Percentiles rank a stretch among this genome's conserved stretches.
phyloP scores from a whole-genome alignment of 2,797 vertebrate genomes.

The Sylvia borin region DNA sequence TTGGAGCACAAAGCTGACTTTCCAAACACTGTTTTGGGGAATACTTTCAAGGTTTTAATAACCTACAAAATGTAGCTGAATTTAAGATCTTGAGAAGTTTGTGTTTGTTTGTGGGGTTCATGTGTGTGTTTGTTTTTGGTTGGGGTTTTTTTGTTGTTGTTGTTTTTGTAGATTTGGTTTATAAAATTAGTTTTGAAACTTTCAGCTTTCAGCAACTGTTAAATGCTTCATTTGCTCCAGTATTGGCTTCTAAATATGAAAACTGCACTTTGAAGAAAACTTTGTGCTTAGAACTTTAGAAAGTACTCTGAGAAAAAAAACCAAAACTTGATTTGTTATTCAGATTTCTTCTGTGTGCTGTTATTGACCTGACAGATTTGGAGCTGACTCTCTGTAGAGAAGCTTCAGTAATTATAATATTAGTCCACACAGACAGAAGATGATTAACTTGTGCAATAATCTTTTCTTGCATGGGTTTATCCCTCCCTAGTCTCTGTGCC shows the following conservation, averaged over 20 bases:
- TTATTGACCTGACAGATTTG: background rate
- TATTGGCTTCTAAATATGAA: background rate
- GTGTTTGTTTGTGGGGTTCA: background rate
- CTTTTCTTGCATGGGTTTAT: background rate
- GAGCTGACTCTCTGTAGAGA: background rate
- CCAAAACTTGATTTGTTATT: background rate
- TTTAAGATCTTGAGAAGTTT: background rate
- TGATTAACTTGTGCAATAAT: background rate
- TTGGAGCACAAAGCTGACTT: background rate
- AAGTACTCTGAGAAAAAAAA: background rate
- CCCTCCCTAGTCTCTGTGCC: background rate
- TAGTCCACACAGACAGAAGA: background rate
- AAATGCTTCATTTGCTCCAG: background rate
- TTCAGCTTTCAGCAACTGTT: background rate
- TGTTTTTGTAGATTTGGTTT: background rate
- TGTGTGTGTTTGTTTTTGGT: background rate
- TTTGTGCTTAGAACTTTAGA: background rate
- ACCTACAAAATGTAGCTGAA: background rate
- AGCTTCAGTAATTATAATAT: background rate
- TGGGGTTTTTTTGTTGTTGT: background rate
- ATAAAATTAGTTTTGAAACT: background rate
- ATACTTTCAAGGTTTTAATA: background rate
- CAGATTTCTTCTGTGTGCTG: background rate
- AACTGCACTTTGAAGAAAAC: background rate
- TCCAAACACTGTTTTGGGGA: background rate